phyloP scores from a whole-genome alignment of 23 tunicate genomes.

The Styela clava region DNA sequence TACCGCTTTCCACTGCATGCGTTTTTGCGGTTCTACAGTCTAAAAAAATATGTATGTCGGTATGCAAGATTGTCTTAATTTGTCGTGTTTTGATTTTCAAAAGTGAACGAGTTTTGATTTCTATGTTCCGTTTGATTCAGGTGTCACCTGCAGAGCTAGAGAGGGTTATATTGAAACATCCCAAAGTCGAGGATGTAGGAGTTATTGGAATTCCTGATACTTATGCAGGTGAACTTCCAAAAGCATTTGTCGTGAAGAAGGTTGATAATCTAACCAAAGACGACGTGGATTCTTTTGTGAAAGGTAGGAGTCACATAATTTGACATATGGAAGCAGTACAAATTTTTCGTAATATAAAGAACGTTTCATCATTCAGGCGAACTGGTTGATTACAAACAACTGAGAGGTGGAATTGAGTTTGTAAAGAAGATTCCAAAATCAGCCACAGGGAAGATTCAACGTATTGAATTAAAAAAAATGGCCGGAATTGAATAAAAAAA shows the following conservation, averaged over 20 bases:
- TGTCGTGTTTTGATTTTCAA: too few species aligned
- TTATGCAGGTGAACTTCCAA: slow-evolving; percentile 59
- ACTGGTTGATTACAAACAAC: background rate
- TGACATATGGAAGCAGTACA: too few species aligned
- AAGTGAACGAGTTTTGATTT: too few species aligned
- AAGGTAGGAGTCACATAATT: too few species aligned
- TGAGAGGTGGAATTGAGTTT: background rate
- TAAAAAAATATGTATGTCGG: too few species aligned
- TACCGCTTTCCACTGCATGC: too few species aligned
- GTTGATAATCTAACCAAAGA: slow-evolving; percentile 26
- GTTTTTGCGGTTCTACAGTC: background rate
- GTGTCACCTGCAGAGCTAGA: slow-evolving; percentile 71
- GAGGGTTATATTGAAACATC: slow-evolving; percentile 29
- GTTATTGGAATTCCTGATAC: slow-evolving; percentile 50
- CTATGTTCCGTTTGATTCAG: too few species aligned
- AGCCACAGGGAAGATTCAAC: background rate
- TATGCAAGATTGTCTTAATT: too few species aligned
- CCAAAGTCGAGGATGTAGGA: slow-evolving; percentile 48
- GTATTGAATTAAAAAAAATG: background rate
- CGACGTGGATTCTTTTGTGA: slow-evolving; percentile 28
- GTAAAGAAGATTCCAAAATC: background rate
- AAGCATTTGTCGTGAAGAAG: slow-evolving; percentile 53
- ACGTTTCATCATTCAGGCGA: too few species aligned
- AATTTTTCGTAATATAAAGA: too few species aligned
- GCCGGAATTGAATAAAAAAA: background rate